phyloP scores from a whole-genome alignment of 1,140 invertebrate genomes.

The Bilobella aurantiaca region DNA sequence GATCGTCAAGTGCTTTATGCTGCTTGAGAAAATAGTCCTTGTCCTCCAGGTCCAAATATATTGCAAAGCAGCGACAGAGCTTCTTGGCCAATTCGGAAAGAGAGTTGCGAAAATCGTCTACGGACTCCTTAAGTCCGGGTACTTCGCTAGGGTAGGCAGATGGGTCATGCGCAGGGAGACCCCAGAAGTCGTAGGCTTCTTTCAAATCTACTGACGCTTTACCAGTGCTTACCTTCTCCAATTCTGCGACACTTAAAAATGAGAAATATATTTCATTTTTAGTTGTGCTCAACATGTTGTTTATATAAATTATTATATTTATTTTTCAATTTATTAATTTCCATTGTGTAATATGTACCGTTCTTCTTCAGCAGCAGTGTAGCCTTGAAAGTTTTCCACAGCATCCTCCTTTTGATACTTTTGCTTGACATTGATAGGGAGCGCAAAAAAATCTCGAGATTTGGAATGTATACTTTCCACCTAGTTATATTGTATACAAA shows the following conservation, averaged over 20 bases:
- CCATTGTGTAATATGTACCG: not conserved
- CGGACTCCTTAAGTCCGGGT: conserved; percentile 16
- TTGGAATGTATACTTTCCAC: not conserved
- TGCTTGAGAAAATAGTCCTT: conserved; percentile 16
- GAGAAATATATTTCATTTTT: not conserved
- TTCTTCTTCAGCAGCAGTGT: not conserved
- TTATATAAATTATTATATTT: too few relatives aligned
- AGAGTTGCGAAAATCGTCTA: conserved; percentile 10
- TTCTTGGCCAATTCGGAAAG: conserved; percentile 9
- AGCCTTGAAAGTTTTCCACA: not conserved
- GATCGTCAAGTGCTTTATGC: conserved; percentile 7
- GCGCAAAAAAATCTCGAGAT: not conserved
- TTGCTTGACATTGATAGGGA: not conserved
- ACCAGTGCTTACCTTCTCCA: not conserved
- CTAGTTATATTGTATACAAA: not conserved
- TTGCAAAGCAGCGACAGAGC: conserved; percentile 7
- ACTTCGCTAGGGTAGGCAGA: conserved; percentile 14
- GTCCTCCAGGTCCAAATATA: conserved; percentile 13
- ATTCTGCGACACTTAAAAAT: not conserved
- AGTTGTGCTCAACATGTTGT: not conserved
- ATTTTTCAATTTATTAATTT: too few relatives aligned
- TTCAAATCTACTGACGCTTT: not conserved
- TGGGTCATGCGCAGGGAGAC: not conserved
- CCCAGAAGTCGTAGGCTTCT: conserved; percentile 8
- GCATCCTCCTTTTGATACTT: not conserved